These are phyloP conservation scores for Proisotoma minuta DNA, from an alignment of 2,888 invertebrate species.

Conservation along the genomic window DNA sequence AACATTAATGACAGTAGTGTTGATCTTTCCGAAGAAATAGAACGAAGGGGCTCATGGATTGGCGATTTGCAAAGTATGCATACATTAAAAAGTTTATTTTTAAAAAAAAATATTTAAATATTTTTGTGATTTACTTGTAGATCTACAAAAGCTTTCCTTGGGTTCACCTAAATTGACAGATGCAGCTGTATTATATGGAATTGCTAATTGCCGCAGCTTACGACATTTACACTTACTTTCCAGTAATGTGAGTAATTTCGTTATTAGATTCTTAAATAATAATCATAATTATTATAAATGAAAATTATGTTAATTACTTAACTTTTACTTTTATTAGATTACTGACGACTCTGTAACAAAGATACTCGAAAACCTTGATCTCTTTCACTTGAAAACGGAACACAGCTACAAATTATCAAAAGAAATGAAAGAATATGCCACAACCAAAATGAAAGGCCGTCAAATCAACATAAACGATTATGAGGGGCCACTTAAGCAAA, in stretches of 20 bases:
- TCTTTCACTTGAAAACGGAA: constrained; percentile 34
- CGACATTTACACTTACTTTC: constrained; percentile 28
- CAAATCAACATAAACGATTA: constrained; percentile 25
- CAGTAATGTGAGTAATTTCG: constrained; percentile 20
- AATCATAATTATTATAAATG: not conserved
- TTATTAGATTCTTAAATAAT: not conserved
- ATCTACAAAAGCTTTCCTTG: constrained; percentile 33
- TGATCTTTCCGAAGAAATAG: too few relatives aligned
- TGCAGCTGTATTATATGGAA: constrained; percentile 32
- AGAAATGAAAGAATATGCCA: constrained; percentile 10
- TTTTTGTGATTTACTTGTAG: too few relatives aligned
- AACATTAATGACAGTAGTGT: too few relatives aligned
- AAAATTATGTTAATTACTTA: too few relatives aligned
- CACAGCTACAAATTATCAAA: constrained; percentile 26
- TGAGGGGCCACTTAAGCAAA: constrained; percentile 27
- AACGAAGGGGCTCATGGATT: constrained; percentile 28
- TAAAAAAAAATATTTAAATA: too few relatives aligned
- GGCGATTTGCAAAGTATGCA: constrained; percentile 30
- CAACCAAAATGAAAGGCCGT: constrained; percentile 21
- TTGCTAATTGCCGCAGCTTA: constrained; percentile 28
- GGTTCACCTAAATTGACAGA: constrained; percentile 37
- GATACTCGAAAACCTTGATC: constrained; percentile 33
- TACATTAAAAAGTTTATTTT: too few relatives aligned
- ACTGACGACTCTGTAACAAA: constrained; percentile 26
- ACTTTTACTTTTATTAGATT: constrained; percentile 16